phyloP scores from a whole-genome alignment of 2,113 vertebrate genomes.

The Balaeniceps rex region DNA sequence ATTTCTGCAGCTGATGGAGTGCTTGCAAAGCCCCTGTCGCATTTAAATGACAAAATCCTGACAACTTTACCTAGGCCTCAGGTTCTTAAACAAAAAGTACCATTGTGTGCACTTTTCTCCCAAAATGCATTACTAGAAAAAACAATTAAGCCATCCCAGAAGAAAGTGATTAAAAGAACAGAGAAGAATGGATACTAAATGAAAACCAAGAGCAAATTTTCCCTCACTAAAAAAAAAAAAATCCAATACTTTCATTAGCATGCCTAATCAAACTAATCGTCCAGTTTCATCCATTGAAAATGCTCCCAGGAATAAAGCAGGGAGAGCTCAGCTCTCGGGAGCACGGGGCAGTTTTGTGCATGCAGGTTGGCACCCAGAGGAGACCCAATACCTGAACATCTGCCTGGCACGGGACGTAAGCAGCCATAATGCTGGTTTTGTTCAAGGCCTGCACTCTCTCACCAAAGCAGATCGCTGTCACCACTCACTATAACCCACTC shows the following conservation, averaged over 20 bases:
- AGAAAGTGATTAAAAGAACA: neutral
- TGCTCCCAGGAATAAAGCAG: neutral
- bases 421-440: accelerated
- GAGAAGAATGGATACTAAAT: neutral
- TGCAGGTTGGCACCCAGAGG: neutral
- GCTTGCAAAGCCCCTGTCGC: neutral
- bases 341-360: accelerated
- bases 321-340: neutral
- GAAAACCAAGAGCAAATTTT: neutral
- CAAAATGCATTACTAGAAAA: neutral
- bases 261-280: neutral
- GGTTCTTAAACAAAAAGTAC: neutral
- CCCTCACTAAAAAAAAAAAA: neutral
- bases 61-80: neutral
- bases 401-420: accelerated
- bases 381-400: neutral
- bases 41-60: neutral
- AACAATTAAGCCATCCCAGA: neutral
- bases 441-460: too few species aligned
- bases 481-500: neutral
- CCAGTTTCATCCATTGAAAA: neutral
- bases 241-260: neutral
- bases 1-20: neutral
- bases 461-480: accelerated
- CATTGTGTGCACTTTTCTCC: neutral